Base-by-base conservation (phyloP, 2,113 vertebrate species). In the Lynx canadensis region DNA sequence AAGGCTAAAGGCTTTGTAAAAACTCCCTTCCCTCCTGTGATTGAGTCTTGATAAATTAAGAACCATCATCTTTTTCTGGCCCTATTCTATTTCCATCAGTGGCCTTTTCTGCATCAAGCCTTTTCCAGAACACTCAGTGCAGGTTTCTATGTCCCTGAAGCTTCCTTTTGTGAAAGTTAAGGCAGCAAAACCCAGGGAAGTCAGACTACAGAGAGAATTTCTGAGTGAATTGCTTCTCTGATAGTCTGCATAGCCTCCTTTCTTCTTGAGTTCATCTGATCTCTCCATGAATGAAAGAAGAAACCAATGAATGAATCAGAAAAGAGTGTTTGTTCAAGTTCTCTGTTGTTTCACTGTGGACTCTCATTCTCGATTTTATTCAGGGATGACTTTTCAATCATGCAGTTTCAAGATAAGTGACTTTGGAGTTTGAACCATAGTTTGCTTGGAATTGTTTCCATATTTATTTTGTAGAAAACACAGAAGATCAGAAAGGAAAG, bases 141-240 rank as follows among this genome's bases (percentile, higher is more conserved):
- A 95, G 11, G 5, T 38, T 83, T 90, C 65, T 45, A 12, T 87
- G 52, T 86, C 18, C 31, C 66, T 60, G 60, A 86, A 60, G 82
- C 12, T 91, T 52, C 91, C 38, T 97, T 88, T 82, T 41, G n/a
- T 57, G 45, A 76, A 86, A 93, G 38, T 50, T 63, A 89, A 89
- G 80, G 33, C 41, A 65, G n/a, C 36, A 69, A 85, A 95, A 29
- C 57, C 38, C 45, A 55, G 81, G 66, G 81, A 94, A 73, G 60
- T 16, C 63, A 85, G 52, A 66, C 85, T 86, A 78, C 81, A 97
- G 68, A 96, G 80, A 92, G 88, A 92, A 91, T 97, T 84, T 96
- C 94, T 95, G 69, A 95, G 84, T 63, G 65, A 95, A 11, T 29
- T 38, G 36, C 25, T 63, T 92, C 78, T 66, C 89, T 86, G 74